Base-by-base conservation (phyloP, 1,140 invertebrate species). In the Heterodera schachtii region DNA sequence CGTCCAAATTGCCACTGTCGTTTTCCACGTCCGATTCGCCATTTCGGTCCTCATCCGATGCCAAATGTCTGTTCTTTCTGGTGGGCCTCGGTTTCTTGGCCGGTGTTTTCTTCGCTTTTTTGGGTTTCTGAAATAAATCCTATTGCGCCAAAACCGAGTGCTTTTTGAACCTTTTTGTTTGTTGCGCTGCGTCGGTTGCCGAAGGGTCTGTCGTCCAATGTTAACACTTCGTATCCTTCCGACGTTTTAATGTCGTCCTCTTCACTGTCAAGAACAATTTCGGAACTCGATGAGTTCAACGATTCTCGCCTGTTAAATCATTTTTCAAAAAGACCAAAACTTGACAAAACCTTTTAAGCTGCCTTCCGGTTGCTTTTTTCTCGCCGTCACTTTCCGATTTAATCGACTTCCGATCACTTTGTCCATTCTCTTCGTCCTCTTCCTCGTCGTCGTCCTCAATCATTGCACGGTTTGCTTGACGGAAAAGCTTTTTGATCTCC, bases 11-110 rank as follows among this genome's bases (percentile, higher is more conserved):
- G 57, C 84, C 60, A n/a, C 82, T 78, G 44, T 86, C 66, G 21
- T 47, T 76, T 41, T 46, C 73, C 16, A 44, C 73, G 13, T 64
- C 31, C 16, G 64, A 43, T 11, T 73, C 43, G 8, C 81, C 84
- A 57, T 84, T 75, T 8, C 8, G 21, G 52, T 83, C 84, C 31
- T 67, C 60, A 47, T 84, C 82, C 9, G 60, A 83, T 52, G 49
- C n/a, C 47, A 71, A 81, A 19, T 57, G 78, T 19, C 78, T 44
- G 47, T 43, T 70, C 52, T 81, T 81, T 41, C 52, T 73, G 8
- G 31, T 46, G 57, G 31, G 41, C 41, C 9, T 13, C 44, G 19
- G 11, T 6, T 69, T 79, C 7, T 79, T 79, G 41, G 6, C 31
- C 41, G 31, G 31, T 31, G 9, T 3, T 31, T 74, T 80, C 46